These are phyloP conservation scores for Blastomussa wellsi DNA, from an alignment of 92 coral and sea anemone species.

Conservation along the genomic window DNA sequence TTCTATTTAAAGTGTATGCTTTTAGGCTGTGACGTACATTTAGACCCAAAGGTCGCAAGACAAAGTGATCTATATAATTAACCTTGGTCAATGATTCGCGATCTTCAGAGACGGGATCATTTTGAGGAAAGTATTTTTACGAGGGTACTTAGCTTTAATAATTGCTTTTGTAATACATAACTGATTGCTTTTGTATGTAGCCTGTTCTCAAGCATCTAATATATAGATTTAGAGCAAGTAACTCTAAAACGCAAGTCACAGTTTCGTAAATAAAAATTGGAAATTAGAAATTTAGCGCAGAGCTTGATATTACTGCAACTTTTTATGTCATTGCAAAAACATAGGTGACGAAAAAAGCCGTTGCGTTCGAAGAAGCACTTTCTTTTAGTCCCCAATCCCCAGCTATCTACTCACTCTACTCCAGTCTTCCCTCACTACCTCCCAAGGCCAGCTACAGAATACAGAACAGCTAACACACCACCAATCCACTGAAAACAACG, in stretches of 20 bases:
- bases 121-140: neutral
- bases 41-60: neutral
- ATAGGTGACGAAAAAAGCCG: neutral
- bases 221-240: no score
- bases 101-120: neutral
- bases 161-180: no score
- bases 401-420: neutral
- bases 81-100: neutral
- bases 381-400: neutral
- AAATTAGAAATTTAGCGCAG: no score
- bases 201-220: no score
- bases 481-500: neutral
- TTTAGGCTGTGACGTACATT: neutral
- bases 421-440: neutral
- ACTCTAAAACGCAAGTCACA: neutral
- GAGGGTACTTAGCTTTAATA: neutral
- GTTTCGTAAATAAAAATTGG: no score
- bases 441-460: neutral
- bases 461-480: neutral
- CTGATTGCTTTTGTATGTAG: no score
- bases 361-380: neutral
- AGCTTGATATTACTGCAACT: no score
- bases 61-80: slow-evolving; percentile 25
- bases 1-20: slow-evolving; percentile 6
- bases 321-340: no score